Conservation (phyloP, 2,797 vertebrate genomes). For the Loriculus beryllinus region DNA sequence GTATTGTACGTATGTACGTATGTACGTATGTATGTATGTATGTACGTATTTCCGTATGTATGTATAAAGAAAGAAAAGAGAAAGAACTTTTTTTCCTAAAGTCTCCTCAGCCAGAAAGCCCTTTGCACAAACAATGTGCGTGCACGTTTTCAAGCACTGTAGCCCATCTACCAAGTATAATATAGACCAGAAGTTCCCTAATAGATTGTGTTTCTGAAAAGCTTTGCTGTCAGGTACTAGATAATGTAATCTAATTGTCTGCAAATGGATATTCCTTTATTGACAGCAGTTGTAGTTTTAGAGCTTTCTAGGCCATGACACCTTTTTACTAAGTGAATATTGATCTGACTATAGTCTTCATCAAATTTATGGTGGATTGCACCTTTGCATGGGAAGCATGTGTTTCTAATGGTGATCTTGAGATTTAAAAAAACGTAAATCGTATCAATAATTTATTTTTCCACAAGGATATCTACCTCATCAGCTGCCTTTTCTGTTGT, state of each 20-base stretch:
- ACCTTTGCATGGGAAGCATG: not conserved
- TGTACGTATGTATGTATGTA: too few relatives aligned
- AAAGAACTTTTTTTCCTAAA: not conserved
- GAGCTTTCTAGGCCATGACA: slow-evolving; percentile 17
- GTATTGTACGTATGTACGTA: fast-evolving
- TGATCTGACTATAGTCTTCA: slow-evolving; percentile 16
- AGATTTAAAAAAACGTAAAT: not conserved
- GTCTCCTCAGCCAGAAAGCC: not conserved
- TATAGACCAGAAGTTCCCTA: not conserved
- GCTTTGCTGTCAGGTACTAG: slow-evolving; percentile 13
- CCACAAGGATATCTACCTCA: not conserved
- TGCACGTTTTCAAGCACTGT: not conserved
- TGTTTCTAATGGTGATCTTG: slow-evolving; percentile 9
- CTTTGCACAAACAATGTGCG: not conserved
- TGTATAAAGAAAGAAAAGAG: not conserved
- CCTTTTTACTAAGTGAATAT: slow-evolving; percentile 37
- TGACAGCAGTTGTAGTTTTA: slow-evolving; percentile 40
- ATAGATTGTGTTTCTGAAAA: not conserved
- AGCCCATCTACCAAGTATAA: not conserved
- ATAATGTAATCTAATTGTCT: not conserved
- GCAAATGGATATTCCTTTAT: slow-evolving; percentile 1
- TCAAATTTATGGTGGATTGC: slow-evolving; percentile 15
- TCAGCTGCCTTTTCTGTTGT: not conserved
- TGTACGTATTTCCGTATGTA: too few relatives aligned
- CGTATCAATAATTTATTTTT: not conserved